Conservation (phyloP, 2,113 vertebrate species). For the Heterocephalus glaber region DNA sequence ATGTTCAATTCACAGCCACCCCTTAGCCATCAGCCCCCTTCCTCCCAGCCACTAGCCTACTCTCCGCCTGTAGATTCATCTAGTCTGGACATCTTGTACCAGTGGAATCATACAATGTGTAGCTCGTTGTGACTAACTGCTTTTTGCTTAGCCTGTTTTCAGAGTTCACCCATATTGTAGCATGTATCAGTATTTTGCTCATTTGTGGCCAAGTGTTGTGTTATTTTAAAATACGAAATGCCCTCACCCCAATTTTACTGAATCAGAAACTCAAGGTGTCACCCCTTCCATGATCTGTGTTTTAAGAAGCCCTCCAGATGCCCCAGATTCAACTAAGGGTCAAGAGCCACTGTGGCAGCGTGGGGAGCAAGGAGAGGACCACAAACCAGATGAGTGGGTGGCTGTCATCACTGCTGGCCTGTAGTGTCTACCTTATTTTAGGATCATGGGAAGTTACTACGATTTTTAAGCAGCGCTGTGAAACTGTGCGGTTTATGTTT, state of each 20-base stretch:
- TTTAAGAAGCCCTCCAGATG: neutral
- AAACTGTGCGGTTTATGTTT: neutral
- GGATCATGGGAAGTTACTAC: neutral
- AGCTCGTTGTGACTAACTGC: neutral
- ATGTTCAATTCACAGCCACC: neutral
- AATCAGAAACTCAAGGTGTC: neutral
- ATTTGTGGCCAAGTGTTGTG: neutral
- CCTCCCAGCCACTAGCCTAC: neutral
- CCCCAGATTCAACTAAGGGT: neutral
- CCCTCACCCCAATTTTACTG: neutral
- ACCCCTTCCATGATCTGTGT: neutral
- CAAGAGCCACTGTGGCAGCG: neutral
- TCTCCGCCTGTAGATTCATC: neutral
- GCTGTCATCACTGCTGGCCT: neutral
- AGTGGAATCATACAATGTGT: neutral
- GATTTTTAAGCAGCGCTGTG: neutral
- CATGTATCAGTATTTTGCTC: neutral
- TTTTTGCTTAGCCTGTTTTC: neutral
- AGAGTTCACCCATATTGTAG: neutral
- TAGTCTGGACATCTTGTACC: neutral
- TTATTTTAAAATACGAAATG: neutral
- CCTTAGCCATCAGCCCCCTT: neutral
- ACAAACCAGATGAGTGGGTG: neutral
- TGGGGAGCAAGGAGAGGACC: rapidly evolving
- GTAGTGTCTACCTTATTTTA: neutral